Evolutionary conservation across 92 coral and sea anemone genomes (phyloP), one percentile per base, ranked within the genome.

Genomic region (Palythoa grandiflora): DNA sequence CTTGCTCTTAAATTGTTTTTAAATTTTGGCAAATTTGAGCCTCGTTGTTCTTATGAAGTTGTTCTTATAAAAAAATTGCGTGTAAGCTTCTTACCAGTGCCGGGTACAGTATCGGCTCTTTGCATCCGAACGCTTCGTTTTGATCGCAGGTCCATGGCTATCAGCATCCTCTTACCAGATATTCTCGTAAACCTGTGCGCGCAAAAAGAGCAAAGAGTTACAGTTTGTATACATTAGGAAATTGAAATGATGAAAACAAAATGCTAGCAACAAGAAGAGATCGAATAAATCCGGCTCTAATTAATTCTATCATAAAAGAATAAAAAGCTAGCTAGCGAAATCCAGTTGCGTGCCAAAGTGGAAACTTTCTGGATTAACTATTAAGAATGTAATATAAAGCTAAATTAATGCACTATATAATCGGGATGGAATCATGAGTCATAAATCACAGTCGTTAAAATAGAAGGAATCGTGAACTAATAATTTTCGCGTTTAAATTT

Each of bases 51-150:
- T 28, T 28, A 28, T 28, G 28, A 28, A 28, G 28, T 28, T 28
- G 28, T 28, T 28, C 28, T 28, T 28, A 28, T 28, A 28, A 28
- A 28, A 28, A 28, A 28, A 28, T 28, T 28, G 28, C 28, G 28
- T 28, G 50, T 55, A 8, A 55, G 61, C 3, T 15, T 63, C 81
- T 50, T 65, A 81, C 86, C 86, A 14, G 75, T 7, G 50, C 5
- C 50, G 40, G 86, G 86, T 63, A 81, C 86, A 81, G 86, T 81
- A 36, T 66, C 75, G 11, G 86, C 75, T 10, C 86, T 66, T 71
- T 81, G 75, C 73, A 81, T 81, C 21, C 86, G 86, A 50, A 68
- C n/a, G 47, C 20, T 63, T 81, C 86, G 86, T 63, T 81, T 81
- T 53, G 86, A 2, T 81, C 75, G 55, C 47, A 57, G 60, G 9